These are phyloP conservation scores for Callinectes sapidus DNA, from an alignment of 2,888 invertebrate species.

Conservation along the genomic window DNA sequence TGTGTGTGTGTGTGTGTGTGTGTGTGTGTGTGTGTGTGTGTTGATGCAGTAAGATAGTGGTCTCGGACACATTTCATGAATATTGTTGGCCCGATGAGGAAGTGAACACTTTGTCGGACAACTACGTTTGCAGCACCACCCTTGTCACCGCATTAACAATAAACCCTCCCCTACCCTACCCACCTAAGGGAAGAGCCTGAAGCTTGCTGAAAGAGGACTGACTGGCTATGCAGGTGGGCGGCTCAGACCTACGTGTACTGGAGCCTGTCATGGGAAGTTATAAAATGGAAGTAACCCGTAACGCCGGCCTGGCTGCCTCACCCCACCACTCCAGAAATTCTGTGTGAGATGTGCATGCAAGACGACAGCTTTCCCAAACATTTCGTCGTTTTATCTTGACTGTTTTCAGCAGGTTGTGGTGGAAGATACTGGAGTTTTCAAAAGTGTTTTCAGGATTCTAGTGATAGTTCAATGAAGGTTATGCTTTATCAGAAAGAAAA, in stretches of 20 bases:
- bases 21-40: conserved; percentile 42
- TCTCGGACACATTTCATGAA: not conserved
- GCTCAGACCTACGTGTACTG: not conserved
- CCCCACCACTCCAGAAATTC: not conserved
- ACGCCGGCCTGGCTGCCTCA: not conserved
- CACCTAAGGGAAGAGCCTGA: not conserved
- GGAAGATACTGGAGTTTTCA: too few relatives aligned
- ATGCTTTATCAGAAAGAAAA: too few relatives aligned
- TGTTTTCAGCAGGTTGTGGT: not conserved
- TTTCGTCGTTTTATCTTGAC: too few relatives aligned
- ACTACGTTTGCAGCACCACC: not conserved
- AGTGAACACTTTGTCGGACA: not conserved
- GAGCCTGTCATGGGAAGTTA: not conserved
- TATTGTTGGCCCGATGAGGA: too few relatives aligned
- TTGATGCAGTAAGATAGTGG: not conserved
- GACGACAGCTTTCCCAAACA: too few relatives aligned
- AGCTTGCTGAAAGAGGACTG: not conserved
- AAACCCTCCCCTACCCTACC: not conserved
- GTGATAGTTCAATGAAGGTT: too few relatives aligned
- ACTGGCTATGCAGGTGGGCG: not conserved
- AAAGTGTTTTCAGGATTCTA: too few relatives aligned
- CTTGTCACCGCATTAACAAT: not conserved
- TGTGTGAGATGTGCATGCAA: too few relatives aligned
- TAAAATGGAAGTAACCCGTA: conserved; percentile 2
- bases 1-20: conserved; percentile 6